phyloP scores from a whole-genome alignment of 2,888 invertebrate genomes.

The Argyra leucocephala region DNA sequence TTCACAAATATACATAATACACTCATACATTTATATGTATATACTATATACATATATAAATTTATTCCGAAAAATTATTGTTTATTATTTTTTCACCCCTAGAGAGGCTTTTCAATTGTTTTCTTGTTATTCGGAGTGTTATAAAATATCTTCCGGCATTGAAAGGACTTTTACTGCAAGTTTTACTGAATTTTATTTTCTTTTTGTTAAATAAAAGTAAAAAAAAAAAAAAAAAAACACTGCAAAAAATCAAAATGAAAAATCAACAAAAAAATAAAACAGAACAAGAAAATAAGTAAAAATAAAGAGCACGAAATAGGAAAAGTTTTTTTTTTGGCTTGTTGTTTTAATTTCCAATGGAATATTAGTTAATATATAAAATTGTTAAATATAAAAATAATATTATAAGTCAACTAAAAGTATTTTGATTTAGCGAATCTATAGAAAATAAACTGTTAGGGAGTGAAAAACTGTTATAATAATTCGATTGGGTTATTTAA shows the following conservation, averaged over 20 bases:
- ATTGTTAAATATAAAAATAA: too few relatives aligned
- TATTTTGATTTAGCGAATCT: too few relatives aligned
- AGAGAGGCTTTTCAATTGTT: slow-evolving; percentile 7
- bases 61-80: neutral
- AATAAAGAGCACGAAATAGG: neutral
- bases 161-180: slow-evolving; percentile 5
- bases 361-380: too few relatives aligned
- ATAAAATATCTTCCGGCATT: slow-evolving; percentile 9
- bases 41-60: neutral
- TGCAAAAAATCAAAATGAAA: neutral
- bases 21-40: neutral
- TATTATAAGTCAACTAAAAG: too few relatives aligned
- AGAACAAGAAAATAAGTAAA: too few relatives aligned
- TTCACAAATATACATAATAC: too few relatives aligned
- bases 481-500: too few relatives aligned
- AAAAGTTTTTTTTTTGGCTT: neutral
- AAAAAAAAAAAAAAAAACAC: neutral
- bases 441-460: too few relatives aligned
- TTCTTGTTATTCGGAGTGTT: slow-evolving; percentile 9
- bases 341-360: too few relatives aligned
- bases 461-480: too few relatives aligned
- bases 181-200: neutral
- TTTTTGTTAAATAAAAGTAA: neutral
- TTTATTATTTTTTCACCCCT: slow-evolving; percentile 7
- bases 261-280: neutral